Evolutionary conservation across 1,140 invertebrate species (phyloP), one percentile per base, ranked within the genome.

Genomic region (Drosophila azteca): DNA sequence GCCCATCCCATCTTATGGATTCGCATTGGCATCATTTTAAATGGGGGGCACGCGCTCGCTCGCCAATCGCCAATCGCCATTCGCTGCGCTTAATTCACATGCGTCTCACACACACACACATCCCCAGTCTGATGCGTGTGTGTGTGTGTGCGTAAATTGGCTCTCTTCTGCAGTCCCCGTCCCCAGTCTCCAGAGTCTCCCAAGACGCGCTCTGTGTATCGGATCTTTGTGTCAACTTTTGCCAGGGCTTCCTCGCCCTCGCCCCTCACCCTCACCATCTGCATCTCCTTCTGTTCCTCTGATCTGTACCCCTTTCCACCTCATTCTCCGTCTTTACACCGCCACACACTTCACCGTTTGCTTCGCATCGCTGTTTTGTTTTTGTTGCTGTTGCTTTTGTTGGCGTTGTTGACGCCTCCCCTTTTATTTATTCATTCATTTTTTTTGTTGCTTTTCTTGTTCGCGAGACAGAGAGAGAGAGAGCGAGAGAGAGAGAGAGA

Each of bases 371-470:
- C 41, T 66, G 17, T 57, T 49, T 53, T 61, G 68, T 50, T 39
- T 39, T 39, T 58, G 58, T 52, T 49, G 46, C 66, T 51, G 51
- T 58, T 68, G 75, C 65, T 46, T 69, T 77, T 63, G 64, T 87
- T 87, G 83, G 79, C 84, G 83, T 59, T 63, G 64, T 87, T 87
- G 83, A 83, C 84, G 83, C 83, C 83, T 87, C 83, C 83, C 83
- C 83, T 89, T 87, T 85, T 83, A 73, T 78, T 75, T 74, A 79
- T 79, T 72, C 71, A 89, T 71, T 72, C 66, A 41, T 49, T 46
- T 65, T 65, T 51, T 63, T 57, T 49, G 35, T 57, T 68, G 35
- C 31, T 54, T 53, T 58, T 58, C 26, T 31, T 39, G 24, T 17
- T 15, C 11, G 24, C 3, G n/a, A 29, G 24, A 51, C n/a, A 15